A percentile compares a stretch with the other conserved stretches of the same genome.
phyloP scores from a whole-genome alignment of 2,888 invertebrate species.

The Melanargia galathea region DNA sequence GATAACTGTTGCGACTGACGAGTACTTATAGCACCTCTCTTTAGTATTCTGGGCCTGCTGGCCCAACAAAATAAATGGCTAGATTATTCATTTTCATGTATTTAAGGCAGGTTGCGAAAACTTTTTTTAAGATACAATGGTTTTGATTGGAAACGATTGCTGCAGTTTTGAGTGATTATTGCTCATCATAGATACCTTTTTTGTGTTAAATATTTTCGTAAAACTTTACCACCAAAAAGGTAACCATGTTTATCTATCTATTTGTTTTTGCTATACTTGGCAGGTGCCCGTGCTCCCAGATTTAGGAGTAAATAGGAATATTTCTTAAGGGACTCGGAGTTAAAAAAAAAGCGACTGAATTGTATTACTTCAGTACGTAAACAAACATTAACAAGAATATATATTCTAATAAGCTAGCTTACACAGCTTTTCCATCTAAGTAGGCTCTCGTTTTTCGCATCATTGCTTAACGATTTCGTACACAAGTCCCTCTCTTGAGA shows the following conservation, averaged over 20 bases:
- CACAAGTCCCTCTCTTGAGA: conserved; percentile 43
- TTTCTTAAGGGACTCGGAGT: no score
- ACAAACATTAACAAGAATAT: conserved; percentile 18
- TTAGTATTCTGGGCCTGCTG: neutral
- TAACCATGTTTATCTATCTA: no score
- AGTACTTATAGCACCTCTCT: neutral
- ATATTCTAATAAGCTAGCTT: conserved; percentile 39
- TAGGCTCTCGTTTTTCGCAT: conserved; percentile 43
- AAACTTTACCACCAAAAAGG: no score
- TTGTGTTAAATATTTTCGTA: no score
- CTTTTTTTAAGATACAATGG: neutral
- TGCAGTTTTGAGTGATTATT: no score
- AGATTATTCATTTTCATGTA: neutral
- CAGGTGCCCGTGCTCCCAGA: no score
- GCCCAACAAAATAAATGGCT: neutral
- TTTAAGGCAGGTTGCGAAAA: neutral
- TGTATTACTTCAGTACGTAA: neutral
- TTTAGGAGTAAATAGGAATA: no score
- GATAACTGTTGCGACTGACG: neutral
- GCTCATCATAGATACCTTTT: no score
- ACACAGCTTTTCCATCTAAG: conserved; percentile 38
- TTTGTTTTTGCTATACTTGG: no score
- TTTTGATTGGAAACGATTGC: no score
- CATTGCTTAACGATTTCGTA: conserved; percentile 45
- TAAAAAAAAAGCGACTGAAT: neutral